Base-by-base conservation (phyloP, 2,113 vertebrate species). In the Sceloporus undulatus region DNA sequence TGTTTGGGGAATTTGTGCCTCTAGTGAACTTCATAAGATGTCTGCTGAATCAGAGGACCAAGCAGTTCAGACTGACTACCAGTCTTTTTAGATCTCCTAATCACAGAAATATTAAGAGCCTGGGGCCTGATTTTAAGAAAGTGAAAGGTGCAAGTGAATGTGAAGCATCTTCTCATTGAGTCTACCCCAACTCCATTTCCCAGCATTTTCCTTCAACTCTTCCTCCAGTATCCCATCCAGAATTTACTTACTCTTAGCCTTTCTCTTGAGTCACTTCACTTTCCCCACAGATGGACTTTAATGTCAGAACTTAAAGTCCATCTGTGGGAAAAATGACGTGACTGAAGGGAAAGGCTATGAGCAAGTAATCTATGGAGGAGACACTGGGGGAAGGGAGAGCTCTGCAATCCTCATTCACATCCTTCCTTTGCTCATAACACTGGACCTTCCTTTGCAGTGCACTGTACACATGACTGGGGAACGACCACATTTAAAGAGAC, bases 21-120 rank as follows among this genome's bases (percentile, higher is more conserved):
- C 82, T 87, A n/a, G 25, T 81, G 70, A 89, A 91, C 91, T 89
- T 79, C 48, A 52, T 79, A 86, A 92, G 86, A 93, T 77, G 85
- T 85, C 85, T 81, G 2, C 59, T 92, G 40, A 65, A 77, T 87
- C 13, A 88, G 85, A 92, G 62, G 76, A 85, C 77, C 88, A 94
- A 93, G 88, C 8, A 85, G 77, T 82, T 34, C 82, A 85, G 19
- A 38, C 38, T 79, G 76, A 86, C 29, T 70, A 23, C 48, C 21
- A 16, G 52, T 27, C 10, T 86, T n/a, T 79, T 86, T 5, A 86
- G n/a, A 42, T 34, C 42, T 52, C 40, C 16, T 62, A 86, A 34
- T 9, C 66, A 3, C 23, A 27, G 23, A 5, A 79, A 34, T 42
- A 54, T 1, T 27, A 62, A 27, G 52, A n/a, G 34, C 21, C 13